Evolutionary conservation across 2,888 invertebrate species (phyloP), one percentile per base, ranked within the genome.

Genomic region (Lasioglossum figueresi): DNA sequence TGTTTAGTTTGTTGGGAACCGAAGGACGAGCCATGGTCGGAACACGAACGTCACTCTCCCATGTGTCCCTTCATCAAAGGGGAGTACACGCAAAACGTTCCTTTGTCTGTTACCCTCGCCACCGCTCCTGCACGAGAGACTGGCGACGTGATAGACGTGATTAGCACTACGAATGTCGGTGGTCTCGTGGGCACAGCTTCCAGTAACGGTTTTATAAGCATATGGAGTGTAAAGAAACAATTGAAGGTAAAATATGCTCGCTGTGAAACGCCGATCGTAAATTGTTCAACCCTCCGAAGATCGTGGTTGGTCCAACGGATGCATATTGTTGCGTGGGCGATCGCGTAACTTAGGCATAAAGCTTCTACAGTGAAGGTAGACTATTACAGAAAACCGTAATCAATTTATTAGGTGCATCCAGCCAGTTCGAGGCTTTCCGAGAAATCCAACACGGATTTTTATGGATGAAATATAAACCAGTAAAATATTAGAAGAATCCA

Each of bases 1-100:
- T 99, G 99, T 94, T 96, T 99, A 40, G 99, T 99, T 10, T 98
- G 98, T 95, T 99, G 99, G 99, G 99, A 99, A 95, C 98, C 98
- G 92, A 98, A 98, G 0, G 99, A 99, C 95, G 99, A 99, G 94
- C 99, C 99, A 3, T 99, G 99, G 99, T 98, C 98, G 89, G 99
- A 99, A 94, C 99, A 99, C 94, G 99, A 99, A 95, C 96, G 99
- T 5, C 99, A 99, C 94, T 98, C 99, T 6, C 98, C 99, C 23
- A 97, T 97, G 91, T 99, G 99, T 94, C 98, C 99, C 0, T 99
- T 99, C 95, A 98, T 99, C 2, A 97, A 98, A 94, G 99, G 99
- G 56, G 98, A 99, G 95, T 98, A 98, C 93, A 99, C 99, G 19
- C 98, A 98, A 95, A 99, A 99, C 95, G 99, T 99, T 84, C 99